Base-by-base conservation (phyloP, 2,113 vertebrate species). In the Anolis carolinensis region DNA sequence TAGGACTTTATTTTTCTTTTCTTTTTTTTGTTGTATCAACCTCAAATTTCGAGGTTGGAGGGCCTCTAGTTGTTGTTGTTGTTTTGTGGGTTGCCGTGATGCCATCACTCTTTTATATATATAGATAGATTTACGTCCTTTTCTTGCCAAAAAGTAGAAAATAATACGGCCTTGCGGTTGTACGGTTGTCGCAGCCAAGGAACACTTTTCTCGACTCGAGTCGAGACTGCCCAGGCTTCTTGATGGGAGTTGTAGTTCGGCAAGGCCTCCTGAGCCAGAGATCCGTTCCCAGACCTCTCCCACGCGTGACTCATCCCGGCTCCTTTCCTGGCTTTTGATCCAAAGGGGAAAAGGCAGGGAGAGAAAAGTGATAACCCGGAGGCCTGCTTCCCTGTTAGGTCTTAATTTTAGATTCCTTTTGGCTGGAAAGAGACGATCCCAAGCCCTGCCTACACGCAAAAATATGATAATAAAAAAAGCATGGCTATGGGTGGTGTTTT, bases 111-210 rank as follows among this genome's bases (percentile, higher is more conserved):
- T n/a, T n/a, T n/a, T n/a, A n/a, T n/a, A n/a, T 30, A 20, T 34
- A n/a, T 36, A 8, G 2, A 32, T 39, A 9, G 71, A 44, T 9
- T 48, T 36, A 27, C 25, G 30, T 23, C 10, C 3, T 20, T 36
- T 78, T 20, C 6, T 63, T 68, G 52, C 20, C 30, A 84, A 50
- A 36, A 67, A 68, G 71, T 77, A 36, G 30, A 87, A 82, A 81
- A 79, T 73, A 91, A 93, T 71, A 76, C 30, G 39, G n/a, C n/a
- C n/a, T 5, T 44, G 39, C 39, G 5, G 5, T 44, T 67, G 21
- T 3, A 25, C 71, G n/a, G 63, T 18, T 79, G 65, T 79, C 50
- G 67, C 86, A 90, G 89, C 90, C 93, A 91, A 89, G 14, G 59
- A 0, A 0, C 23, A 0, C 6, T 90, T 92, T 92, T 87, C 93